Evolutionary conservation across 1,140 invertebrate genomes (phyloP).

Genomic region (Stenopsyche tienmushanensis): DNA sequence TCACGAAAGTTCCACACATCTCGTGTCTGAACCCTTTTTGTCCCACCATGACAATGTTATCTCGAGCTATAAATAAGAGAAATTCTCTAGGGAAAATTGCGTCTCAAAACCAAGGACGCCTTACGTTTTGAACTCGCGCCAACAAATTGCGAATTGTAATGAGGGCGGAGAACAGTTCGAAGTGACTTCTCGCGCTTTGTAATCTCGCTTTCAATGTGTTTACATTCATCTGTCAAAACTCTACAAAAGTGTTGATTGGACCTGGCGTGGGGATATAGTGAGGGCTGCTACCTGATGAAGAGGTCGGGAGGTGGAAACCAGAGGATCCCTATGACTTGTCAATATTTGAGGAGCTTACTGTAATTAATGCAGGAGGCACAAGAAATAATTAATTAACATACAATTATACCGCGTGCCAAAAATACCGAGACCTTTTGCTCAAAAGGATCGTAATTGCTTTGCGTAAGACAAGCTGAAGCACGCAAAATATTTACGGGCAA

Average conservation of each 20-base stretch:
- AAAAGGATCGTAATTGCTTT: no score
- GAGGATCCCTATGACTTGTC: neutral
- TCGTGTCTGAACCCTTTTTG: neutral
- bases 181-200: neutral
- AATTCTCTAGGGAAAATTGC: neutral
- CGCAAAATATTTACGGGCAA: no score
- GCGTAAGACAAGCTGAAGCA: no score
- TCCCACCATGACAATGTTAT: neutral
- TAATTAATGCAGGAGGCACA: neutral
- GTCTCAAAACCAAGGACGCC: neutral
- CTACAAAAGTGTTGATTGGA: conserved; percentile 20
- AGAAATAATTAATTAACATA: neutral
- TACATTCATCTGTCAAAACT: conserved; percentile 18
- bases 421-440: no score
- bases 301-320: neutral
- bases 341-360: neutral
- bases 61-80: neutral
- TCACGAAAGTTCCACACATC: neutral
- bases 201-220: conserved; percentile 11
- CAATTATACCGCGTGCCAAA: neutral
- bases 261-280: neutral
- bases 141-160: conserved; percentile 12
- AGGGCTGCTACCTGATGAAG: no score
- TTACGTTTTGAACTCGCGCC: conserved; percentile 1
- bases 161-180: neutral